These are phyloP conservation scores for Arothron firmamentum DNA, from an alignment of 2,113 vertebrate species.

Conservation along the genomic window DNA sequence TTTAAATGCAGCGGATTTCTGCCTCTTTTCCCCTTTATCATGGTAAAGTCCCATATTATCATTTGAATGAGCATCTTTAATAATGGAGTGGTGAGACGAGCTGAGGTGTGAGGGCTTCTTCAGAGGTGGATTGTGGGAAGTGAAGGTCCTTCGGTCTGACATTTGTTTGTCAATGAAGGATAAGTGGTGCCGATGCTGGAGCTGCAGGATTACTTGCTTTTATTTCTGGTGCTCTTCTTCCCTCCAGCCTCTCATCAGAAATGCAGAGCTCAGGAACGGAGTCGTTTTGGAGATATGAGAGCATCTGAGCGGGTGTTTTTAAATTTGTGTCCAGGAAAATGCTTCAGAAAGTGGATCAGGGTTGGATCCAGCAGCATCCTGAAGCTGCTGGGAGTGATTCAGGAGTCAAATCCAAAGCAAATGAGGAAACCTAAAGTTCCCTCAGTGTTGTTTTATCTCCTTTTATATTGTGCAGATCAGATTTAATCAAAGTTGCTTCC, in stretches of 20 bases:
- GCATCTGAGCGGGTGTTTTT: conserved; percentile 7
- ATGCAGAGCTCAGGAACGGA: background rate
- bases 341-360: background rate
- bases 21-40: conserved; percentile 31
- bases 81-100: conserved; percentile 53
- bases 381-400: no score
- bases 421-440: no score
- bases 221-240: background rate
- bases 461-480: no score
- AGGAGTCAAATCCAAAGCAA: no score
- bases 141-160: conserved; percentile 33
- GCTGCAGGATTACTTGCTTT: conserved; percentile 9
- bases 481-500: no score
- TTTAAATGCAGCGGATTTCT: conserved; percentile 9
- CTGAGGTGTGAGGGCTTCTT: conserved; percentile 35
- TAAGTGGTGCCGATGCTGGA: conserved; percentile 6
- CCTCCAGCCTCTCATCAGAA: background rate
- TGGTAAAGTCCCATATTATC: conserved; percentile 48
- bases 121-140: conserved; percentile 52
- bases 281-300: background rate
- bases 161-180: conserved; percentile 26
- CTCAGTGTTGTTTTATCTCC: no score
- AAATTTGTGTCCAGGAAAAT: background rate
- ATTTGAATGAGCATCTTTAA: conserved; percentile 50
- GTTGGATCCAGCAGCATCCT: no score